Evolutionary conservation across 2,113 vertebrate species (phyloP), one percentile per base, ranked within the genome.

Genomic region (Nanorana parkeri): DNA sequence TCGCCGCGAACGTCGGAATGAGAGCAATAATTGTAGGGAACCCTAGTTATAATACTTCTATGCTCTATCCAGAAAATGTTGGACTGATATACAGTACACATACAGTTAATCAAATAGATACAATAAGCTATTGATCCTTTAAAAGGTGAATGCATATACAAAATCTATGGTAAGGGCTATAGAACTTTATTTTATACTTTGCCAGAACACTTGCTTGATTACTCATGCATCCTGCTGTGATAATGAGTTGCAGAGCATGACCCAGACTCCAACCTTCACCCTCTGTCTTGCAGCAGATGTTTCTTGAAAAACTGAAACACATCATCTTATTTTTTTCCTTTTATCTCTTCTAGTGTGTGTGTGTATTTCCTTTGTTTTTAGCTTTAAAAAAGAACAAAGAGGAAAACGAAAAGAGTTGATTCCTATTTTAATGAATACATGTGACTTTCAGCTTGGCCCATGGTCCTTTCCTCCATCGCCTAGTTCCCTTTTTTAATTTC

Each of bases 191-290:
- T 58, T 3, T 56, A 19, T 21, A 47, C 15, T 21, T 15, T 10
- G 36, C 41, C 41, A 51, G 47, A 23, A 28, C 21, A 17, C 16
- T 24, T 52, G 8, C 47, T 55, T 58, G 26, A 74, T 29, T 60
- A 74, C 26, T 60, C 11, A 13, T 3, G 20, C 28, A 4, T 24
- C 36, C 58, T 51, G 63, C 32, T 19, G 58, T 76, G 20, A 64
- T 75, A 58, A 75, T 75, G 28, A 74, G 29, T 32, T 54, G 20
- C 17, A 5, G 54, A 75, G 5, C 20, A 19, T 28, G 47, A 71
- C 41, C 4, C 21, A 15, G 23, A 54, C 47, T 3, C 6, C 21
- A 71, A 17, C 47, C 68, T 54, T 71, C 47, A 74, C 71, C 41
- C 54, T 21, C 4, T 13, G 52, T 36, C 52, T 36, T 36, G 72